phyloP scores from a whole-genome alignment of 2,797 vertebrate genomes.

The Cheirogaleus major region DNA sequence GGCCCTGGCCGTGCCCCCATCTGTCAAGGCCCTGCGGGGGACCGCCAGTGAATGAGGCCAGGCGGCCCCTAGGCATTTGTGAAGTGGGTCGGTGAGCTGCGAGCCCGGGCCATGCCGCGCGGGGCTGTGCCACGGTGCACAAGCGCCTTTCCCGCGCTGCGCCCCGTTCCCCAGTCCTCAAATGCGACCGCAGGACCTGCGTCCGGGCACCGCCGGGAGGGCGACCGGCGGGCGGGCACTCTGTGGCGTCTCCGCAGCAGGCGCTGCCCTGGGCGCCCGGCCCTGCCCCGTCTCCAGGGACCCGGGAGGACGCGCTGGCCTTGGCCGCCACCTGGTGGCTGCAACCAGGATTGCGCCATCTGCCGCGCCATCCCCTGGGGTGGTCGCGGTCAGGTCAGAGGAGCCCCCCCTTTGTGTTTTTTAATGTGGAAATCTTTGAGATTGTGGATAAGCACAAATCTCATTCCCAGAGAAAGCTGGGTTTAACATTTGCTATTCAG shows the following conservation, averaged over 20 bases:
- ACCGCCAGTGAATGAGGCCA: background rate
- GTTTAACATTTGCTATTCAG: background rate
- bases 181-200: background rate
- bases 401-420: background rate
- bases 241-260: background rate
- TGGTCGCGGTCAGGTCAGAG: rapidly evolving
- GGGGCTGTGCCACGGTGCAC: rapidly evolving
- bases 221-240: background rate
- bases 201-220: background rate
- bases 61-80: background rate
- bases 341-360: rapidly evolving
- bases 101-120: rapidly evolving
- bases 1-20: rapidly evolving
- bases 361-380: rapidly evolving
- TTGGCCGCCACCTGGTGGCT: conserved; percentile 33
- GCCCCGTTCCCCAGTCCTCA: background rate
- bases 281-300: too few species aligned
- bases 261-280: rapidly evolving
- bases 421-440: background rate
- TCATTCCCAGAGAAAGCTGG: background rate
- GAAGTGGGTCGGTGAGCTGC: background rate
- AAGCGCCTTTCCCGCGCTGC: too few species aligned
- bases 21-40: background rate
- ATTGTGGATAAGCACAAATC: background rate
- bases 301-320: background rate